Conservation (phyloP, 2,113 vertebrate species). For the Sapajus apella region DNA sequence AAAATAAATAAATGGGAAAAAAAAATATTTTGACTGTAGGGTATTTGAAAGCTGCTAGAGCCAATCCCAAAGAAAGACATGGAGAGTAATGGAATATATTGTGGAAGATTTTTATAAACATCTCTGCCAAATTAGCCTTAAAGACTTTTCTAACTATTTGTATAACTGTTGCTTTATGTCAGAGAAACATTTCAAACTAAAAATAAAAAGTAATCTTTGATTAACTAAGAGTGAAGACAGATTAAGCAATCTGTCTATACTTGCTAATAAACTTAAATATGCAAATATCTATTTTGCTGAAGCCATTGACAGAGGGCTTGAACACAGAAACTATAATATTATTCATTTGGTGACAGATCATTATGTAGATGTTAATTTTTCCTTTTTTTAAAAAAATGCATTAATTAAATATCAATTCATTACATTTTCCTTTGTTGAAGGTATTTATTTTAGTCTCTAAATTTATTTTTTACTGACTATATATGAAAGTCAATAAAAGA, state of each 20-base stretch:
- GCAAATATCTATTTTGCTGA: constrained; percentile 26
- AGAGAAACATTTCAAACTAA: constrained; percentile 10
- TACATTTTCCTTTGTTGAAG: neutral
- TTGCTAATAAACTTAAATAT: constrained; percentile 11
- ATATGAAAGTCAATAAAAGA: neutral
- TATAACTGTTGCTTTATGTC: neutral
- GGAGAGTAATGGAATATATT: neutral
- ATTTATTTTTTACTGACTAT: neutral
- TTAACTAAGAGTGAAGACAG: neutral
- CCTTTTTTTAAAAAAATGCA: neutral
- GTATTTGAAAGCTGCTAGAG: neutral
- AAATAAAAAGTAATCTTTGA: constrained; percentile 1
- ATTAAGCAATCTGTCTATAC: neutral
- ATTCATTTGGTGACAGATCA: constrained; percentile 9
- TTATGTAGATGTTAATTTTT: neutral
- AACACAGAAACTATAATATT: neutral
- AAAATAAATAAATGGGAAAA: too few species aligned
- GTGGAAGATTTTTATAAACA: constrained; percentile 34
- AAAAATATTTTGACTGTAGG: neutral
- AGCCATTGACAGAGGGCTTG: neutral
- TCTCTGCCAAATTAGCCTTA: neutral
- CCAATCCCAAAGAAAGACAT: neutral
- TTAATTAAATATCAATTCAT: neutral
- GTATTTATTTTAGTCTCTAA: neutral
- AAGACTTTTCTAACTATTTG: neutral